Conservation (phyloP, 2,113 vertebrate genomes). For the Rafetus swinhoei region DNA sequence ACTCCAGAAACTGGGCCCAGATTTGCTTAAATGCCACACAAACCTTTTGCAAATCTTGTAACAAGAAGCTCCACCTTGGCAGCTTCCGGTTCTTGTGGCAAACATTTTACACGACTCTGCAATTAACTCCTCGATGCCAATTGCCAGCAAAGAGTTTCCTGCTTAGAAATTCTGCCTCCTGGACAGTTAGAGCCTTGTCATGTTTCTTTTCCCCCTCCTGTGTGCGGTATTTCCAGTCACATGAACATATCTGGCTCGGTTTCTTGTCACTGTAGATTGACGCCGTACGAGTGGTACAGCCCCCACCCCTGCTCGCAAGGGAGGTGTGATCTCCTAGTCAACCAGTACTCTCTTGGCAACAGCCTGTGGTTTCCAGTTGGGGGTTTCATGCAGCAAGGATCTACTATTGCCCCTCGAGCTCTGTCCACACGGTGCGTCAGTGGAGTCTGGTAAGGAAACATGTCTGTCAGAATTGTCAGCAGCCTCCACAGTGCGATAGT, state of each 20-base stretch:
- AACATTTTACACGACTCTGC: not conserved
- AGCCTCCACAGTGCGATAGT: not conserved
- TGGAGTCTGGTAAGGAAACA: conserved; percentile 92
- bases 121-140: conserved; percentile 33
- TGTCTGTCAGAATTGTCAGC: not conserved
- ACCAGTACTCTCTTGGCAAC: conserved; percentile 97
- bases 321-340: conserved; percentile 93
- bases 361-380: conserved; percentile 98
- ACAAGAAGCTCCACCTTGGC: conserved; percentile 14
- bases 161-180: conserved; percentile 16
- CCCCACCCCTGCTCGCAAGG: conserved; percentile 95
- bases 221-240: not conserved
- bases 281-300: conserved; percentile 98
- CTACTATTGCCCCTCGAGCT: conserved; percentile 95
- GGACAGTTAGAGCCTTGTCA: conserved; percentile 1
- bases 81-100: conserved; percentile 7
- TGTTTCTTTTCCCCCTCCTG: not conserved
- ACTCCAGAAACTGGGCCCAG: not conserved
- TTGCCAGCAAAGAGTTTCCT: conserved; percentile 45
- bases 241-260: not conserved
- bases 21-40: not conserved
- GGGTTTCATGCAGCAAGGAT: conserved; percentile 99
- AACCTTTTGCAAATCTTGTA: conserved; percentile 10
- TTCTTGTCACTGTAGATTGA: conserved; percentile 80
- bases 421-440: conserved; percentile 96